Evolutionary conservation across 1,140 invertebrate genomes (phyloP).

Genomic region (Geopemphigus sp.): DNA sequence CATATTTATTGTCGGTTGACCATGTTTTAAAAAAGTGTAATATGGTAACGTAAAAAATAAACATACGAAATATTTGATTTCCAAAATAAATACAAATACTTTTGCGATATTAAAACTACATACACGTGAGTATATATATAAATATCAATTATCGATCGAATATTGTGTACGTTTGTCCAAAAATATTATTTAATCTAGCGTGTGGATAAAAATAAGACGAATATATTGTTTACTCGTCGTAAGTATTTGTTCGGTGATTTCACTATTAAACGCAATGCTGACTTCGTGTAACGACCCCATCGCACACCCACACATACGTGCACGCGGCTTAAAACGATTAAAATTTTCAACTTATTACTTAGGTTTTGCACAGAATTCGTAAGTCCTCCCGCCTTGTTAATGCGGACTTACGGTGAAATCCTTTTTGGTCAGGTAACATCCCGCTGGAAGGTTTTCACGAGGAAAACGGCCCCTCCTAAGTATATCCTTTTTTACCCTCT

Average conservation of each 20-base stretch:
- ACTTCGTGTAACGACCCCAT: constrained; percentile 19
- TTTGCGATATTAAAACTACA: no score
- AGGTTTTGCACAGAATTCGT: constrained; percentile 20
- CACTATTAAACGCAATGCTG: constrained; percentile 19
- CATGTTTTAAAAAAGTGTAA: no score
- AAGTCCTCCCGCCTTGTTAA: constrained; percentile 31
- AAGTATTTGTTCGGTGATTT: neutral
- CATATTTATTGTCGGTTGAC: no score
- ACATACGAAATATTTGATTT: no score
- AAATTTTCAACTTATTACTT: constrained; percentile 45
- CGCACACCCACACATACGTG: no score
- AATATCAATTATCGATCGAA: neutral
- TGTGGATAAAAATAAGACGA: neutral
- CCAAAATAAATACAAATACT: no score
- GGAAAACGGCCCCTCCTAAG: constrained; percentile 9
- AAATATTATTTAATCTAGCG: no score
- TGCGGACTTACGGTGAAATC: constrained; percentile 38
- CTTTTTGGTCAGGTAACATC: constrained; percentile 42
- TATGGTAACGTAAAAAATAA: no score
- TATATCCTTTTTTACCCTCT: neutral
- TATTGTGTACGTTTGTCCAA: no score
- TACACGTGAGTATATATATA: neutral
- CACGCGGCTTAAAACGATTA: constrained; percentile 40
- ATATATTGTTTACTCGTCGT: neutral
- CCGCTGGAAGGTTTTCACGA: constrained; percentile 27